phyloP scores from a whole-genome alignment of 2,113 vertebrate genomes.

The Panthera leo region DNA sequence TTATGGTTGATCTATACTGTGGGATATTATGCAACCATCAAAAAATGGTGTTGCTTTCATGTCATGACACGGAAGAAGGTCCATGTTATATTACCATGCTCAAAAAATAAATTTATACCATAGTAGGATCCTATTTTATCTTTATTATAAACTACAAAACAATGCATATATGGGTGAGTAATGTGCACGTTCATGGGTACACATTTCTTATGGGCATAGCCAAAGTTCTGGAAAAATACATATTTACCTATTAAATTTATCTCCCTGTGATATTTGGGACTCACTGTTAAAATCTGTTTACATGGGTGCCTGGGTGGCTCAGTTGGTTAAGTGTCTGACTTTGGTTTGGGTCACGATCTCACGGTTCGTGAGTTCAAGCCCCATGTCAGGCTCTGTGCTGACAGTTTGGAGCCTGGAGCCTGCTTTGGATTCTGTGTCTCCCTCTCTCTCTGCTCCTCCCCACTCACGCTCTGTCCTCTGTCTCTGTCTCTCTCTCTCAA shows the following conservation, averaged over 20 bases:
- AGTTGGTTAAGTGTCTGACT: too few species aligned
- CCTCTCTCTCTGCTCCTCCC: too few species aligned
- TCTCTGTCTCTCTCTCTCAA: too few species aligned
- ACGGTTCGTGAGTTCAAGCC: too few species aligned
- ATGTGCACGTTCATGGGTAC: not conserved
- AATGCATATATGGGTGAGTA: not conserved
- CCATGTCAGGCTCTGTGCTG: too few species aligned
- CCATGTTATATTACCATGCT: not conserved
- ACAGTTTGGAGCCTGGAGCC: too few species aligned
- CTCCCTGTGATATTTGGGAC: not conserved
- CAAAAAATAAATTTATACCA: not conserved
- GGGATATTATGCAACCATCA: not conserved
- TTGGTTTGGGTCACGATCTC: too few species aligned
- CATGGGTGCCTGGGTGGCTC: not conserved
- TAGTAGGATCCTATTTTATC: not conserved
- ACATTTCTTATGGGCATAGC: not conserved
- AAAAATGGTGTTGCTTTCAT: not conserved
- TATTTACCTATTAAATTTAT: not conserved
- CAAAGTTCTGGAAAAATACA: not conserved
- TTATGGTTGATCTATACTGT: not conserved
- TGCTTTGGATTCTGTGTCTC: too few species aligned
- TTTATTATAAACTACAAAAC: constrained; percentile 8
- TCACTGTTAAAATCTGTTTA: constrained; percentile 13
- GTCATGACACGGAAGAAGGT: not conserved
- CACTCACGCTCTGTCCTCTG: too few species aligned